Percentiles rank a stretch among this genome's conserved stretches.
These are phyloP conservation scores for Polia nebulosa DNA, from an alignment of 2,888 invertebrate species.

Conservation along the genomic window DNA sequence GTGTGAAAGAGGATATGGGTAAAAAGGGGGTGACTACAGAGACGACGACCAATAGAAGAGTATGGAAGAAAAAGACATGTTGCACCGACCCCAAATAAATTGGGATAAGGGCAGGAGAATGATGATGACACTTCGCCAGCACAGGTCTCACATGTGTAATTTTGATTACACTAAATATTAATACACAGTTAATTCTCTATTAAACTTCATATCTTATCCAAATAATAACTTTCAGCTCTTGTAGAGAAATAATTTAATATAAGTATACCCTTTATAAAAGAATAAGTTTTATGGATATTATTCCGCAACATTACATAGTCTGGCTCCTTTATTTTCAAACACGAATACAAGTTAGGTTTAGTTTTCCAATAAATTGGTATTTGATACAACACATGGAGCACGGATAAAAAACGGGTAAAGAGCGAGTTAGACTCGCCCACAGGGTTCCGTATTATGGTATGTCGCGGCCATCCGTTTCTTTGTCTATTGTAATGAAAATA, in stretches of 20 bases:
- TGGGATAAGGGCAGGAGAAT: no score
- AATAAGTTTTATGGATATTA: constrained; percentile 39
- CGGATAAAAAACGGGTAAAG: not conserved
- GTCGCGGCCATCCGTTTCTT: not conserved
- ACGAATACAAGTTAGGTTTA: constrained; percentile 1
- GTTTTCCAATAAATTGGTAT: constrained; percentile 24
- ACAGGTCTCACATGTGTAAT: no score
- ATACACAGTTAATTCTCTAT: no score
- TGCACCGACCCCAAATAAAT: no score
- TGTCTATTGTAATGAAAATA: not conserved
- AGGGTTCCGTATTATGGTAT: not conserved
- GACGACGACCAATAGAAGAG: no score
- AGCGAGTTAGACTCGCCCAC: not conserved
- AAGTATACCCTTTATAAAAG: constrained; percentile 18
- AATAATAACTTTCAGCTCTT: not conserved
- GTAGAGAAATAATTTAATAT: constrained; percentile 10
- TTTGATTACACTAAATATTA: no score
- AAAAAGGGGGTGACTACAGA: no score
- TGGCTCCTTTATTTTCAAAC: constrained; percentile 29
- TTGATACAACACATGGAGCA: constrained; percentile 13
- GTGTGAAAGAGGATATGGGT: no score
- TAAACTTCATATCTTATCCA: no score
- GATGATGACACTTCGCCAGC: no score
- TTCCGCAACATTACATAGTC: constrained; percentile 38
- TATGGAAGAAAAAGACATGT: no score